Base-by-base conservation (phyloP, 2,797 vertebrate species). In the Simalia tracyae region DNA sequence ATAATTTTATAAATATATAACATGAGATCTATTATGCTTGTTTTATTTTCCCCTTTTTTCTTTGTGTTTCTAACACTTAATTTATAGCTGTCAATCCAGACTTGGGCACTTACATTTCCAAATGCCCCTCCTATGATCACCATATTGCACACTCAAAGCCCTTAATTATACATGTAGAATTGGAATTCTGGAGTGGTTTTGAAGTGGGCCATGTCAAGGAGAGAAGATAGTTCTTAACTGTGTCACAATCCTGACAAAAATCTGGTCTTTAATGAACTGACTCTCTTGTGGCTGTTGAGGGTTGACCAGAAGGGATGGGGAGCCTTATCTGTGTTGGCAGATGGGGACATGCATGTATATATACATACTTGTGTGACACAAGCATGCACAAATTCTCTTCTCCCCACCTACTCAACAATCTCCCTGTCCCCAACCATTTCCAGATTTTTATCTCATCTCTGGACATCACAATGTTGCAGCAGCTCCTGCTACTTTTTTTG, bases 1-100 rank as follows among this genome's bases (percentile, higher is more conserved):
- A 98, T 97, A 97, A 89, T 97, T 98, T 97, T 98, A 96, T 97
- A 97, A 97, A 93, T 97, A 96, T 94, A 90, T 64, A 81, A 22
- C 88, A 42, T 86, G 4, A 19, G 88, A 94, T 85, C 63, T 26
- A 92, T 84, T 68, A 92, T 24, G n/a, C 95, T 95, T 93, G 92
- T 91, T 24, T 26, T 92, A 42, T 95, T 91, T 57, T 63, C 28
- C 91, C 87, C 68, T 26, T 88, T 84, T 59, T 31, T 54, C 26
- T 86, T 61, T 24, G 17, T 36, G 11, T 22, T 72, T 57, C 50
- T 50, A 42, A 72, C 42, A 54, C 31, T 89, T 24, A 0, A 8
- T 76, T 57, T 76, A 88, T 3, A 50, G 42, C 60, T 42, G 54
- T 28, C 88, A 59, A 1, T 60, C 66, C 64, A 87, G 56, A 28